Evolutionary conservation across 2,888 invertebrate species (phyloP).

Genomic region (Dasysyrphus tricinctus): DNA sequence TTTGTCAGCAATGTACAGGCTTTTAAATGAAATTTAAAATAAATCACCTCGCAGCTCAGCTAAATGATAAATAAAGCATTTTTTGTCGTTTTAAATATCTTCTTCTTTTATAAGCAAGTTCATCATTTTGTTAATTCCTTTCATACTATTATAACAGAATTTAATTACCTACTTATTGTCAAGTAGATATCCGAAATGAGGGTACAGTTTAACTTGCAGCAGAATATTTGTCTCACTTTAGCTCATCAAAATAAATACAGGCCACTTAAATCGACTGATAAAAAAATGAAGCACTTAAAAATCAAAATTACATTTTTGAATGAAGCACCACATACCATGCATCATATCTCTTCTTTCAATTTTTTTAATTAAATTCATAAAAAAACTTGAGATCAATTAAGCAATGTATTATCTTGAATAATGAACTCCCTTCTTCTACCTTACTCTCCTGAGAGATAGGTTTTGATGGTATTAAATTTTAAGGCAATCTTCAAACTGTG

Average conservation of each 20-base stretch:
- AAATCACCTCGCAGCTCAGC: neutral
- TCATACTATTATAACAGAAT: neutral
- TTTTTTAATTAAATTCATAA: neutral
- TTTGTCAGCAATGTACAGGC: neutral
- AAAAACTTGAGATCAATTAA: neutral
- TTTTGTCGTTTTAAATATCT: neutral
- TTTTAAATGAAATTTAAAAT: neutral
- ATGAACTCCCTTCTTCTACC: neutral
- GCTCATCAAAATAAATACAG: neutral
- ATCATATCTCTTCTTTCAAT: neutral
- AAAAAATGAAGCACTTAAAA: neutral
- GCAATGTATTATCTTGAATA: neutral
- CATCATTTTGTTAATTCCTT: neutral
- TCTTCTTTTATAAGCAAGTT: neutral
- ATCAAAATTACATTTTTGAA: neutral
- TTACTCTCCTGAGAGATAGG: neutral
- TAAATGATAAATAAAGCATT: neutral
- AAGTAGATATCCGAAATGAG: neutral
- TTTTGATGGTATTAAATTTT: neutral
- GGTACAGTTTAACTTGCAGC: neutral
- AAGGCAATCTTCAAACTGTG: neutral
- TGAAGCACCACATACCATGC: neutral
- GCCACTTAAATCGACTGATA: neutral
- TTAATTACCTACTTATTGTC: neutral
- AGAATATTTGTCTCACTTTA: neutral